Base-by-base conservation (phyloP, 35 echinoderm and acorn worm genomes). In the Strongylocentrotus purpuratus region DNA sequence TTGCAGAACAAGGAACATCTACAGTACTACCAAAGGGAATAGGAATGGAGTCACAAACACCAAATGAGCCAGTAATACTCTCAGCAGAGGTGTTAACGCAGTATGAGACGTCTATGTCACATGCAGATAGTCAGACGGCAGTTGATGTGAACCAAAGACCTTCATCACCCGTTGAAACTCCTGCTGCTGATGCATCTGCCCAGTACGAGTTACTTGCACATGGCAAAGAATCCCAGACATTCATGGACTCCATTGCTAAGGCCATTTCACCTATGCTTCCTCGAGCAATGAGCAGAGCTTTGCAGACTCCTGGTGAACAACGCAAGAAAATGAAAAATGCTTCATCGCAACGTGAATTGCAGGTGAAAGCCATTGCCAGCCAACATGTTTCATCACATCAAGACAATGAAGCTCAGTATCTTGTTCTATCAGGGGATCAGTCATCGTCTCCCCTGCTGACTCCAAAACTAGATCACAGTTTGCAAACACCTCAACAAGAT, bases 191-290 rank as follows among this genome's bases (percentile, higher is more conserved):
- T 78, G 65, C 33, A 17, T 46, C 87, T 89, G 32, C 45, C 33
- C 33, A 45, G 33, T 25, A 28, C 25, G 87, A 89, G 12, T 33
- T 31, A 33, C 87, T 45, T 33, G 87, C 2, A 12, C 32, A 33
- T 45, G 65, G 65, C 7, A 46, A 22, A 89, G 87, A 46, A 89
- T 18, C 31, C 5, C 87, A 89, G n/a, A 89, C 87, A 15, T 46
- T 33, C 45, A 35, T 89, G 87, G 31, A 89, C 87, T 45, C 87
- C 20, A 89, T 89, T 45, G n/a, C 87, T 6, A 89, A 89, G 20
- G 87, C 87, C 12, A 33, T 89, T 33, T 89, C 87, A 32, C 87
- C 87, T 28, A 89, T 89, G 33, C 87, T 89, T 46, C 87, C 87
- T 89, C 87, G 87, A 45, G 32, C 31, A 17, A 46, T 46, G 87